Evolutionary conservation across 2,888 invertebrate species (phyloP).

Genomic region (Callyntrura guangdongensis): DNA sequence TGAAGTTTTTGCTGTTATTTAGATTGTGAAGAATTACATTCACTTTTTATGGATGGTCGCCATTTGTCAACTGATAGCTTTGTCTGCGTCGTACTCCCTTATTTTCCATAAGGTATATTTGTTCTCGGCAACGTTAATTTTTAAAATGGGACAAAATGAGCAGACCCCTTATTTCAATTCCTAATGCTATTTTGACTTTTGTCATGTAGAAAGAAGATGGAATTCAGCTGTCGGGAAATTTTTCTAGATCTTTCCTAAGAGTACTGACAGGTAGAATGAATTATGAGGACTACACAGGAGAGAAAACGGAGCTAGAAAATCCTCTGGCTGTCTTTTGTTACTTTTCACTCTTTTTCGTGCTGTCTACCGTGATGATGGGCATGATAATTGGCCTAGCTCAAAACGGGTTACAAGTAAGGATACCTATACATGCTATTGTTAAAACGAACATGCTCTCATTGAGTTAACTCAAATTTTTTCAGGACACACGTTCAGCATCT

Average conservation of each 20-base stretch:
- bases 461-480: too few relatives aligned
- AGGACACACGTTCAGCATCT: conserved; percentile 62
- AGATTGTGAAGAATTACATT: conserved; percentile 75
- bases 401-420: conserved; percentile 50
- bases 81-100: conserved; percentile 64
- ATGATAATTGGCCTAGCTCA: conserved; percentile 72
- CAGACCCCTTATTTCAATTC: too few relatives aligned
- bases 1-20: not conserved
- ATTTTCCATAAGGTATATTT: conserved; percentile 68
- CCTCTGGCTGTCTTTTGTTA: conserved; percentile 63
- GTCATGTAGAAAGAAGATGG: conserved; percentile 40
- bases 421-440: not conserved
- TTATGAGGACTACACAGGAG: conserved; percentile 66
- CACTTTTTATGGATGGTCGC: conserved; percentile 77
- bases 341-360: conserved; percentile 63
- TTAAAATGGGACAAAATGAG: too few relatives aligned
- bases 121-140: not conserved
- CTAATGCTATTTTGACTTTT: too few relatives aligned
- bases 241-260: conserved; percentile 57
- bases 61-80: conserved; percentile 68
- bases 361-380: conserved; percentile 73
- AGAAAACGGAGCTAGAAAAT: conserved; percentile 55
- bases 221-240: conserved; percentile 47
- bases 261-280: conserved; percentile 69
- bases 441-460: not conserved